A percentile compares a stretch with the other conserved stretches of the same genome.
Conservation (phyloP, 2,888 invertebrate genomes). For the Cabera pusaria region DNA sequence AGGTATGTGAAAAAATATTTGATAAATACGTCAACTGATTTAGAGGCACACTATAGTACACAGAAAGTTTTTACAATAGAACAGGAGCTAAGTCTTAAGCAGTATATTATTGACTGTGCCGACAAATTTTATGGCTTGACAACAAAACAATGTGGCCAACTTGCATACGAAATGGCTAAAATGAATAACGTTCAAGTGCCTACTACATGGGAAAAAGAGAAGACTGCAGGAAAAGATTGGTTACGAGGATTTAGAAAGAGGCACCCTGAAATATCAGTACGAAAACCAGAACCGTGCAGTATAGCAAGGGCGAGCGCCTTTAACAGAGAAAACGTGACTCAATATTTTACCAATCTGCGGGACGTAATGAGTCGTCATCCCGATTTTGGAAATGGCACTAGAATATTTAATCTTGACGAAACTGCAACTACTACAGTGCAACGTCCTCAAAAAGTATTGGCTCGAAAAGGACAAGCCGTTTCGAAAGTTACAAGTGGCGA, state of each 20-base stretch:
- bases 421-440: neutral
- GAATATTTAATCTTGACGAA: slow-evolving; percentile 1
- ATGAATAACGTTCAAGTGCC: slow-evolving; percentile 19
- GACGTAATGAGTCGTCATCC: neutral
- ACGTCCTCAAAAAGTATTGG: neutral
- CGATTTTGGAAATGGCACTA: neutral
- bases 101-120: slow-evolving; percentile 10
- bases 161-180: slow-evolving; percentile 21
- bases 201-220: slow-evolving; percentile 4
- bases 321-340: neutral
- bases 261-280: neutral
- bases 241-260: neutral
- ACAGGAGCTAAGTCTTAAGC: slow-evolving; percentile 3
- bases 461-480: neutral
- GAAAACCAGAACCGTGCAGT: neutral
- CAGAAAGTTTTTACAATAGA: slow-evolving; percentile 7
- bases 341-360: neutral
- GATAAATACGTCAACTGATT: no score
- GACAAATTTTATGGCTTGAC: slow-evolving; percentile 21
- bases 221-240: neutral
- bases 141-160: slow-evolving; percentile 13
- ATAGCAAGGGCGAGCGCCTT: neutral
- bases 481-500: neutral
- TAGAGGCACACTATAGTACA: no score
- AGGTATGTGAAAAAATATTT: no score